Percentiles rank a stretch among this genome's conserved stretches.
phyloP scores from a whole-genome alignment of 2,888 invertebrate genomes.

The Danaus chrysippus region DNA sequence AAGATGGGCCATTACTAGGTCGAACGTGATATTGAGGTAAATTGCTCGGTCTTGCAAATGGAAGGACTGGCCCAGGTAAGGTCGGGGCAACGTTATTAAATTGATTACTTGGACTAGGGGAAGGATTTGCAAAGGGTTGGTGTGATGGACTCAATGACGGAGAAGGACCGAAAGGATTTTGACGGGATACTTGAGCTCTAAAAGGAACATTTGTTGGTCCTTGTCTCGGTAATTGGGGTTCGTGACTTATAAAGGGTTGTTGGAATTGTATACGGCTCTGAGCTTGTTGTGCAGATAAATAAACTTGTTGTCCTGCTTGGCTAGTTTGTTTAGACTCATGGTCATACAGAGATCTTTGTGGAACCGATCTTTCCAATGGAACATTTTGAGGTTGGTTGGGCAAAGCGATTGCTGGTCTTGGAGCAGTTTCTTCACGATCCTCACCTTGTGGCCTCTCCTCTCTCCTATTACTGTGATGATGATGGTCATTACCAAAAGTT shows the following conservation, averaged over 20 bases:
- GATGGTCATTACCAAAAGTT: slow-evolving; percentile 86
- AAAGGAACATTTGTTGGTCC: slow-evolving; percentile 63
- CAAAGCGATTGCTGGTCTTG: slow-evolving; percentile 80
- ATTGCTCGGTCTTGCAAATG: slow-evolving; percentile 58
- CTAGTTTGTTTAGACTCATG: slow-evolving; percentile 42
- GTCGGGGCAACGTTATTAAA: slow-evolving; percentile 53
- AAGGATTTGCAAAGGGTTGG: slow-evolving; percentile 52
- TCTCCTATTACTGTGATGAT: slow-evolving; percentile 60
- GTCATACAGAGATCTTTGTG: slow-evolving; percentile 48
- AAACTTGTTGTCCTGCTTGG: slow-evolving; percentile 44
- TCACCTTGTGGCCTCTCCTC: slow-evolving; percentile 56
- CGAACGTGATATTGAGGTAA: slow-evolving; percentile 55
- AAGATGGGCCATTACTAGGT: slow-evolving; percentile 51
- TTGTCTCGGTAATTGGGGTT: slow-evolving; percentile 70
- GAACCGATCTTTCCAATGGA: slow-evolving; percentile 51
- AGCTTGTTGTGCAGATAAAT: slow-evolving; percentile 57
- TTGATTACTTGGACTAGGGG: slow-evolving; percentile 49
- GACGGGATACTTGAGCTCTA: slow-evolving; percentile 56
- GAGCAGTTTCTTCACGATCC: slow-evolving; percentile 81
- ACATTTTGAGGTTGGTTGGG: slow-evolving; percentile 59
- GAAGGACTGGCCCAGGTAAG: slow-evolving; percentile 56
- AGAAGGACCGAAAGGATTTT: slow-evolving; percentile 56
- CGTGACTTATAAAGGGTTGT: slow-evolving; percentile 59
- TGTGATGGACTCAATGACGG: slow-evolving; percentile 47
- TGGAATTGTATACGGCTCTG: slow-evolving; percentile 73